Evolutionary conservation across 2,888 invertebrate species (phyloP), one percentile per base, ranked within the genome.

Genomic region (Agelastica alni): DNA sequence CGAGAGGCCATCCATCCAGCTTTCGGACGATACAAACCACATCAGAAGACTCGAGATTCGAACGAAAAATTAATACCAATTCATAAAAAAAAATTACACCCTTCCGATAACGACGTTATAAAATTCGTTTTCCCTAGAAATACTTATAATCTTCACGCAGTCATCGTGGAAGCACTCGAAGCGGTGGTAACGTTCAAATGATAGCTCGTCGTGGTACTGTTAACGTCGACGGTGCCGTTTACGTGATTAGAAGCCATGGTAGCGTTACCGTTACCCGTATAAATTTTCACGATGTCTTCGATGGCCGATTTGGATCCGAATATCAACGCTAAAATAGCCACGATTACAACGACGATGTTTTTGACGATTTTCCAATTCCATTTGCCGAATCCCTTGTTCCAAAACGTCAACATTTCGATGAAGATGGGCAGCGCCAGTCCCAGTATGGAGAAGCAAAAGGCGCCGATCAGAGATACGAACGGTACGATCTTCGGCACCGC

Each of bases 401-500:
- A 93, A 74, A 84, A 91, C 0, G 91, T 91, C 57, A 94, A 81
- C 3, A 90, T 82, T 78, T 96, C 94, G 59, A 96, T 88, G 54
- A 90, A 80, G 1, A 85, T 91, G 1, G 96, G 96, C 43, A 91
- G 86, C 49, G 96, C 85, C 26, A 96, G 85, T 10, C 96, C 96
- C 14, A 96, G 83, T 62, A 93, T 88, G 5, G 95, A 93, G 74
- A 94, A 93, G 72, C 94, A 94, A 71, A 96, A 88, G 34, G 96
- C 94, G 61, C 96, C 96, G 61, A 96, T 94, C 41, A 96, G 81
- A 4, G 91, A 89, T 76, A 96, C 93, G 73, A 96, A 92, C 0
- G 96, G 91, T 7, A 85, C 88, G 62, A 96, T 91, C 37, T 88
- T 87, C 0, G 96, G 96, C 13, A 96, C 91, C 3, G 89, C 87